Conservation (phyloP, 2,888 invertebrate genomes). For the Timandra comae region DNA sequence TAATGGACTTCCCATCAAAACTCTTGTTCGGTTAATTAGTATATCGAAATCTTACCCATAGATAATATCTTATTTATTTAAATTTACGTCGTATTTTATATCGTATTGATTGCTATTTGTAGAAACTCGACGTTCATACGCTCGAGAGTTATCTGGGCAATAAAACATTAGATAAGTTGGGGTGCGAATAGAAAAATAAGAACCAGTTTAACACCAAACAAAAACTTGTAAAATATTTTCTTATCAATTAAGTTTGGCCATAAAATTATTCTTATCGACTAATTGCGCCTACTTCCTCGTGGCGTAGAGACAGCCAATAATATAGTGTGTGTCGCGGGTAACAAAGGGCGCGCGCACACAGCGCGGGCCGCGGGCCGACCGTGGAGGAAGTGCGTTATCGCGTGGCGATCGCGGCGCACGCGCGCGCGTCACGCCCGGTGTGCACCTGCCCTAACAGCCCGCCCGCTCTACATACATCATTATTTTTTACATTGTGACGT, state of each 20-base stretch:
- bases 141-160: slow-evolving; percentile 1
- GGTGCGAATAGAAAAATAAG: neutral
- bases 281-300: slow-evolving; percentile 17
- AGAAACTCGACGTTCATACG: too few relatives aligned
- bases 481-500: slow-evolving; percentile 23
- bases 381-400: slow-evolving; percentile 29
- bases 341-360: slow-evolving; percentile 31
- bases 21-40: too few relatives aligned
- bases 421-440: slow-evolving; percentile 26
- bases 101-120: too few relatives aligned
- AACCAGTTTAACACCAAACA: neutral
- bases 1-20: too few relatives aligned
- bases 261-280: slow-evolving; percentile 12
- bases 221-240: slow-evolving; percentile 6
- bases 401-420: slow-evolving; percentile 14
- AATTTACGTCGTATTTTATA: too few relatives aligned
- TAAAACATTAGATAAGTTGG: neutral
- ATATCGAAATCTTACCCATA: too few relatives aligned
- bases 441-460: slow-evolving; percentile 47
- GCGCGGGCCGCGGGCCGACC: slow-evolving; percentile 18
- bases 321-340: slow-evolving; percentile 37
- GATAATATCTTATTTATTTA: too few relatives aligned
- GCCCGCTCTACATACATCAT: slow-evolving; percentile 21
- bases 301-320: slow-evolving; percentile 28
- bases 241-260: slow-evolving; percentile 8